Conservation (phyloP, 2,113 vertebrate species). For the Cheirogaleus medius region DNA sequence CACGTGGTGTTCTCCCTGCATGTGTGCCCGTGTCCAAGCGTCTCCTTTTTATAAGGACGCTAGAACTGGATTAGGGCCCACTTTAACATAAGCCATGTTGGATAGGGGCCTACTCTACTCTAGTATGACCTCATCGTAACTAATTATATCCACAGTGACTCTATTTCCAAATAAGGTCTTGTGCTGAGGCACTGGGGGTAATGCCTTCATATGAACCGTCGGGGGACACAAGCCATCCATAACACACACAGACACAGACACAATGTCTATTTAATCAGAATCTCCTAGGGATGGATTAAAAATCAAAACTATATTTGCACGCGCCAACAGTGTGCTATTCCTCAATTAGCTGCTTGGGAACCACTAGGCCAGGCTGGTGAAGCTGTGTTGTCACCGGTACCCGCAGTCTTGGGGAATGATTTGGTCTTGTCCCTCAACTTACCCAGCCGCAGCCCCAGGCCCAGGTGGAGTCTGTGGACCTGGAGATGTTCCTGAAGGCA, state of each 20-base stretch:
- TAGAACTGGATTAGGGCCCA: not conserved
- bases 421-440: not conserved
- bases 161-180: not conserved
- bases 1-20: fast-evolving
- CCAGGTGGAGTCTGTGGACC: conserved; percentile 76
- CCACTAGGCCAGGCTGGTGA: not conserved
- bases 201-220: not conserved
- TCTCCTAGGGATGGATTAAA: not conserved
- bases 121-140: not conserved
- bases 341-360: not conserved
- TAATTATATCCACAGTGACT: not conserved
- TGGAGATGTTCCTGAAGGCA: conserved; percentile 85
- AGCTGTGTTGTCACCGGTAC: fast-evolving
- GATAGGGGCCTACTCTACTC: not conserved
- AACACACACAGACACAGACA: too few species aligned
- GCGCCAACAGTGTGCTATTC: not conserved
- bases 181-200: not conserved
- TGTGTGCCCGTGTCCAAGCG: not conserved
- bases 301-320: not conserved
- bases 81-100: not conserved
- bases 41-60: not conserved
- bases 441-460: not conserved
- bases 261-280: not conserved
- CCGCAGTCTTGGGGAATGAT: not conserved
- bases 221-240: not conserved